Evolutionary conservation across 2,113 vertebrate genomes (phyloP).

Genomic region (Calonectris borealis): DNA sequence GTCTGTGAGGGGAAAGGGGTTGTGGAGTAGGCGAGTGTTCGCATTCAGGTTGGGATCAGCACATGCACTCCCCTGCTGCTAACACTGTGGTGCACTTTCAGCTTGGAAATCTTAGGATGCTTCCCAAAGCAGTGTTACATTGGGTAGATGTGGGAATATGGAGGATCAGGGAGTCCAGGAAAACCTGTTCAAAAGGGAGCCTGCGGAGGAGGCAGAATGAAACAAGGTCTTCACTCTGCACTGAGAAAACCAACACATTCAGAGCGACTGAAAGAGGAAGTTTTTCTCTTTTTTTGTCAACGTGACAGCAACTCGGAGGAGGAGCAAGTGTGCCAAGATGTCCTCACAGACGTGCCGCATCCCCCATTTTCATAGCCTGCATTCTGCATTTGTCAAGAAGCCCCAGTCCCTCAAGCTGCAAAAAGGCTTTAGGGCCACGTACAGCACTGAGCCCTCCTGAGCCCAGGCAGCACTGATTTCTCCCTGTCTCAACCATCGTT

Average conservation of each 20-base stretch:
- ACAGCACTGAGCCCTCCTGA: background rate
- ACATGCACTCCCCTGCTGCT: background rate
- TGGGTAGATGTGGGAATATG: background rate
- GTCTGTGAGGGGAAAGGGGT: background rate
- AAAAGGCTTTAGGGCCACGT: background rate
- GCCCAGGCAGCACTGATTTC: background rate
- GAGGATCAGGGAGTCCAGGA: background rate
- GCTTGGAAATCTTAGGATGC: background rate
- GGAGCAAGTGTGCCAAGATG: background rate
- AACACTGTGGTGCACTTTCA: fast-evolving
- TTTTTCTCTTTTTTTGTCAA: background rate
- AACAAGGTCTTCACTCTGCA: fast-evolving
- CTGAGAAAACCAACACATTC: background rate
- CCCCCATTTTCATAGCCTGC: background rate
- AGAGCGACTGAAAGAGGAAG: background rate
- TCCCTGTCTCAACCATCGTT: background rate
- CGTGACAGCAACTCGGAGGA: fast-evolving
- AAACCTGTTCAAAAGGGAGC: background rate
- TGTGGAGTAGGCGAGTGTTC: background rate
- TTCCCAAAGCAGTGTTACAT: background rate
- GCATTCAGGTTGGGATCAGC: background rate
- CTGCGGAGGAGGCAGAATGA: background rate
- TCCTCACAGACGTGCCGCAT: background rate
- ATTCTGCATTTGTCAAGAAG: background rate
- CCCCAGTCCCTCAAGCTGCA: background rate